These are phyloP conservation scores for Boloria selene DNA, from an alignment of 2,888 invertebrate genomes.

Conservation along the genomic window DNA sequence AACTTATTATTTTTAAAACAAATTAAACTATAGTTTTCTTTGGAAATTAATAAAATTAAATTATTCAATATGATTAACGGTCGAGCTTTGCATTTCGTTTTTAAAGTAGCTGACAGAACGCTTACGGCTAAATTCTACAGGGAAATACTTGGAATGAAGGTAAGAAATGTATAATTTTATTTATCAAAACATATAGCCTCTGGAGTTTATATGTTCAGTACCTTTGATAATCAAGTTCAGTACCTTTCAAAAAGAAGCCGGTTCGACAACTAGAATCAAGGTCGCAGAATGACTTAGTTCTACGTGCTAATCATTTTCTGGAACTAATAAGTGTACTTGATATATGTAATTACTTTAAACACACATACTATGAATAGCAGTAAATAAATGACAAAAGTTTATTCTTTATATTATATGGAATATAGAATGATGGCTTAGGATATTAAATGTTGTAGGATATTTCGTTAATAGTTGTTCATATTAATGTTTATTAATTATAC, in stretches of 20 bases:
- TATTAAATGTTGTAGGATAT: too few species aligned
- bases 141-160: constrained; percentile 97
- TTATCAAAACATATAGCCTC: background rate
- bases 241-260: background rate
- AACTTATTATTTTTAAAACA: background rate
- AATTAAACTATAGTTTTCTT: background rate
- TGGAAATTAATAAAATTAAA: background rate
- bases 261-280: constrained; percentile 20
- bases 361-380: too few species aligned
- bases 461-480: too few species aligned
- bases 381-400: too few species aligned
- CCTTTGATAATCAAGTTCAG: too few species aligned
- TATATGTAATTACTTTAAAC: background rate
- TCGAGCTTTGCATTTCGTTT: constrained; percentile 96
- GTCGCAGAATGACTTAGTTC: constrained; percentile 20
- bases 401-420: too few species aligned
- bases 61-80: constrained; percentile 81
- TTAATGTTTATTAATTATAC: constrained; percentile 12
- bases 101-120: constrained; percentile 95
- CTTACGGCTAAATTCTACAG: constrained; percentile 94
- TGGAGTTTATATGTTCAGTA: background rate
- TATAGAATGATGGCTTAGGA: too few species aligned
- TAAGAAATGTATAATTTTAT: constrained; percentile 59
- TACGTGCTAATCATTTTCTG: constrained; percentile 3
- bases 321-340: background rate